phyloP scores from a whole-genome alignment of 2,888 invertebrate species.

The Sialis fuliginosa region DNA sequence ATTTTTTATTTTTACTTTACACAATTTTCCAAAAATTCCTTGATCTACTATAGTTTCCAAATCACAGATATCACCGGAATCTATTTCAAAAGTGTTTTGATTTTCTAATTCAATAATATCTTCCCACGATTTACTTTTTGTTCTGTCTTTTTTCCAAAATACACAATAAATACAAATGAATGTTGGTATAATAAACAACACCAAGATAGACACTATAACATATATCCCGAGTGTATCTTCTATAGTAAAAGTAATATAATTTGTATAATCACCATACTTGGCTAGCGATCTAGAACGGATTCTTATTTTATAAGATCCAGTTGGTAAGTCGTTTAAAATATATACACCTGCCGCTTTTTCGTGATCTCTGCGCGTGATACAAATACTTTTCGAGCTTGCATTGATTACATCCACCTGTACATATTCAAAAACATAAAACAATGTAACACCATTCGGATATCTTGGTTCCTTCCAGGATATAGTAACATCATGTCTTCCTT shows the following conservation, averaged over 20 bases:
- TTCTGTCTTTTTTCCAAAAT: background rate
- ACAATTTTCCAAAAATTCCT: too few relatives aligned
- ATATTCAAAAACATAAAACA: constrained; percentile 42
- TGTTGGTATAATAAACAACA: background rate
- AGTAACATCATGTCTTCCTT: constrained; percentile 14
- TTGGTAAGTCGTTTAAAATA: constrained; percentile 22
- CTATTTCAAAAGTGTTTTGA: too few relatives aligned
- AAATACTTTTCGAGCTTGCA: constrained; percentile 23
- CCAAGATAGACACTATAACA: background rate
- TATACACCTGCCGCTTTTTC: constrained; percentile 15
- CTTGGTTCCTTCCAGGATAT: constrained; percentile 39
- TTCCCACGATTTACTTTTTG: too few relatives aligned
- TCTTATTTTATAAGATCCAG: constrained; percentile 38
- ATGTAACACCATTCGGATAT: constrained; percentile 44
- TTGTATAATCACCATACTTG: constrained; percentile 23
- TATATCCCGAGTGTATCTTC: background rate
- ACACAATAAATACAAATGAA: background rate
- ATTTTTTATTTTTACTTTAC: too few relatives aligned
- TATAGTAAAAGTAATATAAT: background rate
- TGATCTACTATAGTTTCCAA: too few relatives aligned
- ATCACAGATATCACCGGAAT: too few relatives aligned
- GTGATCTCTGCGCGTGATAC: constrained; percentile 26
- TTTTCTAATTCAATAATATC: too few relatives aligned
- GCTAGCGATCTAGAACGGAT: constrained; percentile 41
- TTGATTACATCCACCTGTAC: constrained; percentile 22